phyloP scores from a whole-genome alignment of 1,140 invertebrate genomes.

The Leptinotarsa lineolata region DNA sequence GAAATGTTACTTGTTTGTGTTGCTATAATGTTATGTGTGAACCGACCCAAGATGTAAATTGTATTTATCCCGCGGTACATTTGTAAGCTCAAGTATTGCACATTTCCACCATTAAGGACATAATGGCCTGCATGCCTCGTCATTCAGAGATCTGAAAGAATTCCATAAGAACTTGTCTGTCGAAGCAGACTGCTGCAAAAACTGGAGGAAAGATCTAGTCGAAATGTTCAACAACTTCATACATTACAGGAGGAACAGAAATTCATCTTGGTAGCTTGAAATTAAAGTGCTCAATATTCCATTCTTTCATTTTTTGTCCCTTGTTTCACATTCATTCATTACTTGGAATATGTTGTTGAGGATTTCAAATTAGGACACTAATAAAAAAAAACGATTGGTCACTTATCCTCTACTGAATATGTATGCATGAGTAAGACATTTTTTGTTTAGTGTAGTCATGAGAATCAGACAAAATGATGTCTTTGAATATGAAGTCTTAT shows the following conservation, averaged over 20 bases:
- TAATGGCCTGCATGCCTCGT: constrained; percentile 18
- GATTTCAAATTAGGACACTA: too few species aligned
- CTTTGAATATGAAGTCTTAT: too few species aligned
- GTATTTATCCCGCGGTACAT: constrained; percentile 2
- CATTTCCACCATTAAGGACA: constrained; percentile 12
- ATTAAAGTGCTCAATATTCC: background rate
- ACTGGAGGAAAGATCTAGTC: background rate
- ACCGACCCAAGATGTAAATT: constrained; percentile 21
- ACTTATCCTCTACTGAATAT: too few species aligned
- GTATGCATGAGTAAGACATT: too few species aligned
- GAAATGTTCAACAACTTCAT: constrained; percentile 1
- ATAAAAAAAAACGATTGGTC: too few species aligned
- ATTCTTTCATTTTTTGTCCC: background rate
- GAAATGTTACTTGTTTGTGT: background rate
- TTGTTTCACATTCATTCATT: too few species aligned
- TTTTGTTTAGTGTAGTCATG: too few species aligned
- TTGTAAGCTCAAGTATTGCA: constrained; percentile 14
- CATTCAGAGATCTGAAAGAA: constrained; percentile 16
- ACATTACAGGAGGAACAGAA: constrained; percentile 2
- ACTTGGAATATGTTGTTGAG: too few species aligned
- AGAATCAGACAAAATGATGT: too few species aligned
- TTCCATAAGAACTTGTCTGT: constrained; percentile 19
- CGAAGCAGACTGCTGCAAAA: constrained; percentile 5
- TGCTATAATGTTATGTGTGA: constrained; percentile 22
- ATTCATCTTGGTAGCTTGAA: background rate